Conservation (phyloP, 2,888 invertebrate genomes). For the Portevinia maculata region DNA sequence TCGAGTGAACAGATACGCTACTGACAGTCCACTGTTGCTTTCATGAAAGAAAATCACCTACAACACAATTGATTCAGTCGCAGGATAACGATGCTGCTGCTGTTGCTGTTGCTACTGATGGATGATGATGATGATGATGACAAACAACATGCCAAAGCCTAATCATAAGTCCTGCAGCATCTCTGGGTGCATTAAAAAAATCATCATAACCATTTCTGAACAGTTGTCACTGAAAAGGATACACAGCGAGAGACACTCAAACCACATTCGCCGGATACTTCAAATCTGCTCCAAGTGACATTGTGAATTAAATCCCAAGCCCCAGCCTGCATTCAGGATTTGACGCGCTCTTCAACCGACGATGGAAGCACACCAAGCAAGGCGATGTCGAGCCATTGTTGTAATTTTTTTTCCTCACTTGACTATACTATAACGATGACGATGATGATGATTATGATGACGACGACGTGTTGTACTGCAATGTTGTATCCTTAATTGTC, state of each 20-base stretch:
- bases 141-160: conserved; percentile 63
- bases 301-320: conserved; percentile 57
- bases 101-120: conserved; percentile 7
- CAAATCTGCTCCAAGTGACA: conserved; percentile 56
- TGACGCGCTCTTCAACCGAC: conserved; percentile 37
- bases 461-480: conserved; percentile 69
- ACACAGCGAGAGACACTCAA: background rate
- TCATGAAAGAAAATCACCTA: conserved; percentile 56
- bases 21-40: conserved; percentile 66
- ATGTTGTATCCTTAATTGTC: conserved; percentile 71
- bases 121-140: conserved; percentile 32
- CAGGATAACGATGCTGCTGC: conserved; percentile 57
- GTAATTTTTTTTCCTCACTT: conserved; percentile 61
- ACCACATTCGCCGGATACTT: conserved; percentile 21
- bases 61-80: conserved; percentile 51
- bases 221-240: conserved; percentile 57
- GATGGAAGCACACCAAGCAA: conserved; percentile 56
- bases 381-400: conserved; percentile 58
- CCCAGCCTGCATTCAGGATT: conserved; percentile 19
- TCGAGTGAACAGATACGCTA: conserved; percentile 38
- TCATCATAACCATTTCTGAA: conserved; percentile 28
- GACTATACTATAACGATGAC: conserved; percentile 45
- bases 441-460: conserved; percentile 44
- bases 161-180: conserved; percentile 64
- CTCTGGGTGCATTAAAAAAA: conserved; percentile 28